A percentile compares a stretch with the other conserved stretches of the same genome.
Conservation (phyloP, 2,888 invertebrate genomes). For the Oligia strigilis region DNA sequence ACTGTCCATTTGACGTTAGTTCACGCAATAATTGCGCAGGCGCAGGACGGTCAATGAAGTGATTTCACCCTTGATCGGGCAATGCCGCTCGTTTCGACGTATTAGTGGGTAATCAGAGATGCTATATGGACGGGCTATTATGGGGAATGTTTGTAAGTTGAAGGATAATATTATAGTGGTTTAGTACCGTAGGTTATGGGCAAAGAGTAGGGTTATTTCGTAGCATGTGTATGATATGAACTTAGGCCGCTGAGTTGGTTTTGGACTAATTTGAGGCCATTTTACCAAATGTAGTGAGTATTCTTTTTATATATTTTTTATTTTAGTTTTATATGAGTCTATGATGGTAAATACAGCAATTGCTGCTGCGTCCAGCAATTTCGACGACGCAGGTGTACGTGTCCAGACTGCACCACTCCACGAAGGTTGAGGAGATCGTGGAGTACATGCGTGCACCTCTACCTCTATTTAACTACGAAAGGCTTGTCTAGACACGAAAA, state of each 20-base stretch:
- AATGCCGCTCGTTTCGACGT: slow-evolving; percentile 72
- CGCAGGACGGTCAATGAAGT: slow-evolving; percentile 74
- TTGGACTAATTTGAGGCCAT: neutral
- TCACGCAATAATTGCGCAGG: slow-evolving; percentile 74
- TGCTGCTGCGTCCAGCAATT: neutral
- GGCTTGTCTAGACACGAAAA: neutral
- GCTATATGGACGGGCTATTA: slow-evolving; percentile 72
- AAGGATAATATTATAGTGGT: slow-evolving; percentile 72
- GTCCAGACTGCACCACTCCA: no score
- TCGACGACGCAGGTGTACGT: no score
- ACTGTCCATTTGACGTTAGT: slow-evolving; percentile 68
- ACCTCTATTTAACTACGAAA: neutral
- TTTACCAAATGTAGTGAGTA: neutral
- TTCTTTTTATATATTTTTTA: neutral
- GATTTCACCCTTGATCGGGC: slow-evolving; percentile 76
- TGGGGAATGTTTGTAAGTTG: slow-evolving; percentile 69
- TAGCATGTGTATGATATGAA: neutral
- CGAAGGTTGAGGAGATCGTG: no score
- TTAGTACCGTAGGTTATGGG: slow-evolving; percentile 47
- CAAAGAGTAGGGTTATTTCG: slow-evolving; percentile 2
- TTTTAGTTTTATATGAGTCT: neutral
- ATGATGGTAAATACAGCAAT: neutral
- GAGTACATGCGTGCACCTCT: no score
- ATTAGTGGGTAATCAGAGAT: slow-evolving; percentile 76
- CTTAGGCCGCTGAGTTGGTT: neutral